Evolutionary conservation across 2,888 invertebrate genomes (phyloP), one percentile per base, ranked within the genome.

Genomic region (Caenorhabditis imperialis): DNA sequence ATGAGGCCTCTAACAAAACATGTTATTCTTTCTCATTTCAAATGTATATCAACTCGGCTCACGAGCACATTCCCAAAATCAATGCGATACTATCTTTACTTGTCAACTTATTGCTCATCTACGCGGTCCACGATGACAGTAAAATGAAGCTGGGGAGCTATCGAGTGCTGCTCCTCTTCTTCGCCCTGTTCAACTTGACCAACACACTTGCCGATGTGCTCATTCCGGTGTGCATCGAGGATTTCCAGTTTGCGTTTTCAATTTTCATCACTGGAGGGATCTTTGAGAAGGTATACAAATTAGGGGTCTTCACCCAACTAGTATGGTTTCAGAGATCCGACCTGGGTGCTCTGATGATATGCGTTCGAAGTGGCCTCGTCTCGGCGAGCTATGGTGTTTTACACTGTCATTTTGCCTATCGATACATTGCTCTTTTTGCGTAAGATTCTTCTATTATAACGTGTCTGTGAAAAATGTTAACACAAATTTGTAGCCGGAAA

Each of bases 61-160:
- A 45, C 45, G n/a, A 45, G n/a, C 23, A n/a, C 45, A 25, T 23
- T 16, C 25, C 5, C n/a, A 14, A 5, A 16, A 40, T 40, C 40
- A 18, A 40, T 18, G 40, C 18, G 18, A 40, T 40, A 2, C 40
- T 40, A 8, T 45, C 45, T 25, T 23, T 45, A 4, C 16, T 20
- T 1, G 27, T 45, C 25, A 45, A 45, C n/a, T 3, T 8, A 12
- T 27, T 45, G 1, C n/a, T 45, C 14, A 20, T 45, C 10, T 45
- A n/a, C n/a, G n/a, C 27, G 3, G 14, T 45, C 16, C 27, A 27
- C 4, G 16, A 27, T n/a, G 45, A 45, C 25, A n/a, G 5, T 3
- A 45, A 45, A 20, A n/a, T 45, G 22, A 45, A 45, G 27, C 8
- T 45, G 25, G 45, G 45, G n/a, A 5, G 27, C 14, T 45, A 45